Conservation (phyloP, 2,113 vertebrate genomes). For the Turnix velox region DNA sequence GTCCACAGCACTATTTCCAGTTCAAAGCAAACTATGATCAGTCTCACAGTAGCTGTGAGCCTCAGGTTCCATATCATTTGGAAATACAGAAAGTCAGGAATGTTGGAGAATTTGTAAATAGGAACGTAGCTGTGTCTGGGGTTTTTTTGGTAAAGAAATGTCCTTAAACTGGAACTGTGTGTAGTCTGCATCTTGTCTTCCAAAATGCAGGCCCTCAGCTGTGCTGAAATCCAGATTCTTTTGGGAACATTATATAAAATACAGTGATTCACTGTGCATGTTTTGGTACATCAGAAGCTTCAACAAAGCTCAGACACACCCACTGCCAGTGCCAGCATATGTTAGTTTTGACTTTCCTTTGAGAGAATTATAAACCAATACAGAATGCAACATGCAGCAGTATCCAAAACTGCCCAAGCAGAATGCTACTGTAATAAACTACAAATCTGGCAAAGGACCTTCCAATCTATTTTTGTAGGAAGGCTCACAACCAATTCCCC, state of each 20-base stretch:
- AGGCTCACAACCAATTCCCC: background rate
- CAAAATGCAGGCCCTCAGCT: background rate
- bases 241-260: background rate
- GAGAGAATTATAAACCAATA: background rate
- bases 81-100: background rate
- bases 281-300: background rate
- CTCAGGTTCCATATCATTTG: background rate
- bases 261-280: background rate
- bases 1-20: background rate
- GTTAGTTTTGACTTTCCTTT: background rate
- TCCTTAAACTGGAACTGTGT: background rate
- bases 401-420: background rate
- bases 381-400: rapidly evolving
- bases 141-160: background rate
- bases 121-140: too few relatives aligned
- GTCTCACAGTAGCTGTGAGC: background rate
- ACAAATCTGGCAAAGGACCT: background rate
- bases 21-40: background rate
- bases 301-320: background rate
- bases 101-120: background rate
- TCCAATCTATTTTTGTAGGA: background rate
- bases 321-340: background rate
- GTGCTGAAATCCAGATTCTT: background rate
- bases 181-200: background rate
- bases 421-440: background rate